These are phyloP conservation scores for Oscarella lobularis DNA, from an alignment of 37 sponge, comb jelly and placozoan genomes.

Conservation along the genomic window DNA sequence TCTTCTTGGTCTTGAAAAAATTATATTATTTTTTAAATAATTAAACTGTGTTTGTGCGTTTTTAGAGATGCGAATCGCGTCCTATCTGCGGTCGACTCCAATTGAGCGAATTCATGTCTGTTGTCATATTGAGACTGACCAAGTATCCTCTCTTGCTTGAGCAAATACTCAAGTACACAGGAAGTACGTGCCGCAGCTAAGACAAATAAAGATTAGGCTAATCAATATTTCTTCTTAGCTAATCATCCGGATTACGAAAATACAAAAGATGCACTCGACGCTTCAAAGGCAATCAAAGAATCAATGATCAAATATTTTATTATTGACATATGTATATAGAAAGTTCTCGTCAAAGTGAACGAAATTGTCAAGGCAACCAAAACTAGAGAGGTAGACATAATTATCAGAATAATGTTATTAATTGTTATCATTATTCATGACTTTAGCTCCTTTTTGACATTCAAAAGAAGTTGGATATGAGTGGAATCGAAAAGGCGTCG, in stretches of 20 bases:
- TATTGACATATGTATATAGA: neutral
- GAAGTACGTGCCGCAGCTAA: neutral
- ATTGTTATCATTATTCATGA: neutral
- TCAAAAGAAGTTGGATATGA: neutral
- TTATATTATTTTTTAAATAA: neutral
- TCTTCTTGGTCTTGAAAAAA: neutral
- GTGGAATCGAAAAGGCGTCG: neutral
- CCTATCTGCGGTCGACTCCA: neutral
- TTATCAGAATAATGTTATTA: neutral
- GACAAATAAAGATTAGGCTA: no score
- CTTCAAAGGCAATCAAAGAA: neutral
- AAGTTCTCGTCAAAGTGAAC: neutral
- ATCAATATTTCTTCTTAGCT: no score
- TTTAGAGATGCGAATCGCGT: neutral
- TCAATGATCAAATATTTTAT: neutral
- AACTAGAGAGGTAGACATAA: neutral
- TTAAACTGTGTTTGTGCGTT: neutral
- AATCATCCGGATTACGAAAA: neutral
- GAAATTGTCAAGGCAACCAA: neutral
- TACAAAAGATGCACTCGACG: neutral
- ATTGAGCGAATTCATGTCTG: neutral
- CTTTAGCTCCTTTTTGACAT: no score
- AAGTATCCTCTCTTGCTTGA: slow-evolving; percentile 7
- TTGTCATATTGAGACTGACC: neutral
- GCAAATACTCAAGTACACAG: neutral